Evolutionary conservation across 1,140 invertebrate species (phyloP).

Genomic region (Trinorchestia longiramus): DNA sequence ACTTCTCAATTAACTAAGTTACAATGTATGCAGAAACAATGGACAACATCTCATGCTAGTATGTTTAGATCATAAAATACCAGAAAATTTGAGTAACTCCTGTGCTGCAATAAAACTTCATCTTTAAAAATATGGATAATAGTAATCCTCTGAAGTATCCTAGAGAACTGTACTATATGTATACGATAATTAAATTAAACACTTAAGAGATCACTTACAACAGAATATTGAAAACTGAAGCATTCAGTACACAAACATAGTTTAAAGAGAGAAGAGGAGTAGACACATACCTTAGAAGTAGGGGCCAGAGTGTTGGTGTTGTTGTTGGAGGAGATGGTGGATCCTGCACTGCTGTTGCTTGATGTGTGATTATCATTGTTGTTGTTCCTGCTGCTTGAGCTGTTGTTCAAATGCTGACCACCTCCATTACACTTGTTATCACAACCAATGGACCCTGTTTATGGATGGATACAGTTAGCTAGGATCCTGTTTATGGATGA

Average conservation of each 20-base stretch:
- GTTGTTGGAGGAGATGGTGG: not conserved
- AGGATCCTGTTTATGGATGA: not conserved
- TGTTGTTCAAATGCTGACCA: constrained; percentile 13
- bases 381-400: not conserved
- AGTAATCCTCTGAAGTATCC: too few species aligned
- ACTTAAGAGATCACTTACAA: not conserved
- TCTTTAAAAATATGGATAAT: too few species aligned
- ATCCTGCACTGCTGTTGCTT: not conserved
- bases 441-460: not conserved
- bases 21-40: too few species aligned
- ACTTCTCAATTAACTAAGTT: too few species aligned
- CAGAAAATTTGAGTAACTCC: too few species aligned
- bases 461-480: not conserved
- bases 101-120: too few species aligned
- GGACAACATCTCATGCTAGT: too few species aligned
- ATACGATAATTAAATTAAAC: not conserved
- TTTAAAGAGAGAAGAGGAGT: not conserved
- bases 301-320: constrained; percentile 20
- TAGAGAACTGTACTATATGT: not conserved
- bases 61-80: too few species aligned
- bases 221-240: not conserved
- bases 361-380: not conserved
- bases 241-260: too few species aligned
- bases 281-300: constrained; percentile 13
- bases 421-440: constrained; percentile 11